A percentile compares a stretch with the other conserved stretches of the same genome.
Conservation (phyloP, 2,888 invertebrate genomes). For the Thumatha senex region DNA sequence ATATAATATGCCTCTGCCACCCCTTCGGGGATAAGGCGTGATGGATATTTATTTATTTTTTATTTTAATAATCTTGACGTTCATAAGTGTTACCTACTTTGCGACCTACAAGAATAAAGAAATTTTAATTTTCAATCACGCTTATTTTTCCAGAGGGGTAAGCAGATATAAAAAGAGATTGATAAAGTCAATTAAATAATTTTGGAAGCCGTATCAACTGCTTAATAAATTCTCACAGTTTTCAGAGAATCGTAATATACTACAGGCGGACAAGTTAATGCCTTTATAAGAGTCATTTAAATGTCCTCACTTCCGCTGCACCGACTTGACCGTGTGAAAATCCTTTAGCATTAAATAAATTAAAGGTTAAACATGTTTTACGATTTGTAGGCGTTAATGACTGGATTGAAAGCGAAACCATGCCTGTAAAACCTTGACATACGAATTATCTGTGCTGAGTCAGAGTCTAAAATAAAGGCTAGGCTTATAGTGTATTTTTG, state of each 20-base stretch:
- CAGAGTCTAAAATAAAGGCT: neutral
- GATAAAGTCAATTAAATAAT: too few species aligned
- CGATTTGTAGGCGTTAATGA: slow-evolving; percentile 27
- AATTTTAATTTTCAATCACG: too few species aligned
- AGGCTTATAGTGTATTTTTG: neutral
- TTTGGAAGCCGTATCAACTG: too few species aligned
- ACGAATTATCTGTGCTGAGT: slow-evolving; percentile 11
- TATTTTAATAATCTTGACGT: too few species aligned
- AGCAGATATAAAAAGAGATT: too few species aligned
- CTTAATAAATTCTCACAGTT: neutral
- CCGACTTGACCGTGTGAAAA: slow-evolving; percentile 9
- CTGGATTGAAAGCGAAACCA: slow-evolving; percentile 33
- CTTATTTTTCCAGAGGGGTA: too few species aligned
- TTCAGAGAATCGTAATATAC: neutral
- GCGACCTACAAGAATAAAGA: too few species aligned
- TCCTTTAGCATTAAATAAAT: slow-evolving; percentile 16
- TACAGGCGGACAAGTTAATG: neutral
- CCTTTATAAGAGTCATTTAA: slow-evolving; percentile 10
- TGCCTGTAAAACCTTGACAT: slow-evolving; percentile 36
- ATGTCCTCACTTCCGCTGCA: slow-evolving; percentile 8
- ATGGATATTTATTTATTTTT: too few species aligned
- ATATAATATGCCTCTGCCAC: too few species aligned
- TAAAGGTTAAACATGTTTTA: slow-evolving; percentile 16
- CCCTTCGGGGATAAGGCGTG: too few species aligned
- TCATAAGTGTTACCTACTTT: too few species aligned